Evolutionary conservation across 2,797 vertebrate species (phyloP).

Genomic region (Acipenser transmontanus): DNA sequence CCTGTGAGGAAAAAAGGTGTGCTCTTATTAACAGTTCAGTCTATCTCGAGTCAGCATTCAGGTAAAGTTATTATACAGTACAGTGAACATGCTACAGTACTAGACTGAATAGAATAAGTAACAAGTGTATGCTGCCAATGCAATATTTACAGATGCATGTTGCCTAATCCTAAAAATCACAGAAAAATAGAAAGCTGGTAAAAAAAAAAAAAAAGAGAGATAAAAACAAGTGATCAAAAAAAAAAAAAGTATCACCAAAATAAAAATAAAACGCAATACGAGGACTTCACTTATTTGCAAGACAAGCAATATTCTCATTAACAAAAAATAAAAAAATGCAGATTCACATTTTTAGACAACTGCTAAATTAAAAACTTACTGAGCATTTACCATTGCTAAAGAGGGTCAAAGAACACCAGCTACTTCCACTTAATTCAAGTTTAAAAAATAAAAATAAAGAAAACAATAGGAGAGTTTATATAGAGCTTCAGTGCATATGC

Average conservation of each 20-base stretch:
- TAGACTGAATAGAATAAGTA: slow-evolving; percentile 32
- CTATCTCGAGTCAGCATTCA: slow-evolving; percentile 53
- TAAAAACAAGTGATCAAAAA: slow-evolving; percentile 31
- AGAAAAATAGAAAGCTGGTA: slow-evolving; percentile 29
- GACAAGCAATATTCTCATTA: too few relatives aligned
- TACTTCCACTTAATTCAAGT: too few relatives aligned
- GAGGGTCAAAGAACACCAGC: too few relatives aligned
- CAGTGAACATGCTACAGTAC: slow-evolving; percentile 45
- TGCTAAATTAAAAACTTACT: too few relatives aligned
- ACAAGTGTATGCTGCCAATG: slow-evolving; percentile 19
- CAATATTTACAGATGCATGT: slow-evolving; percentile 36
- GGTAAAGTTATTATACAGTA: slow-evolving; percentile 27
- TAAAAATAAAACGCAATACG: slow-evolving; percentile 27
- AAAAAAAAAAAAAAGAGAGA: slow-evolving; percentile 27
- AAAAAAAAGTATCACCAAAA: slow-evolving; percentile 28
- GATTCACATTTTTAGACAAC: too few relatives aligned
- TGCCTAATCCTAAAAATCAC: slow-evolving; percentile 41
- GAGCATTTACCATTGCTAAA: too few relatives aligned
- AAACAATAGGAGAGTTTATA: too few relatives aligned
- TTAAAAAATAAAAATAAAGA: too few relatives aligned
- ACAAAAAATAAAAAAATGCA: too few relatives aligned
- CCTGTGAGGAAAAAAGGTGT: slow-evolving; percentile 69
- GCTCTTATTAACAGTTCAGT: slow-evolving; percentile 59
- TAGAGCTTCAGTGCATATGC: too few relatives aligned
- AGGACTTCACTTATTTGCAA: slow-evolving; percentile 18